Evolutionary conservation across 2,797 vertebrate species (phyloP), one percentile per base, ranked within the genome.

Genomic region (Brotula barbata): DNA sequence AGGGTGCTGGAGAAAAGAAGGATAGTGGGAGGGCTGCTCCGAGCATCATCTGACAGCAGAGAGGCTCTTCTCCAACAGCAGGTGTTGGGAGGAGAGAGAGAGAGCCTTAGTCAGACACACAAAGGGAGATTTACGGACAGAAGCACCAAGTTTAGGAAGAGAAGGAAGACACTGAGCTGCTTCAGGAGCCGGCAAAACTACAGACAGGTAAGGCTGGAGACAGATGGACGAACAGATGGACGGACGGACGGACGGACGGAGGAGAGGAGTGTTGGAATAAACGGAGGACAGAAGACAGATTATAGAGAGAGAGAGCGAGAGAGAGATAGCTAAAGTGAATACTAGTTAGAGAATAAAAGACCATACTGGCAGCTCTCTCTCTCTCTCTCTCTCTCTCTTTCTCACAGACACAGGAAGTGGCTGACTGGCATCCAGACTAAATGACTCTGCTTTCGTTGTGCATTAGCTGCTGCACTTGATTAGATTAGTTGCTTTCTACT

Each of bases 391-490:
- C 43, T 31, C 14, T 52, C 16, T 62, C 44, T 57, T 59, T 52
- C 21, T 47, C 22, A 21, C 57, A 60, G 54, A 22, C 42, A 25
- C 74, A 75, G 80, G 69, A 79, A 83, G 77, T 51, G 36, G 41
- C 64, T 33, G 75, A 77, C 75, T 78, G 76, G 63, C 71, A 62
- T 78, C 73, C 78, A 23, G 4, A 78, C 59, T 74, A 75, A 89
- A 81, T 58, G 41, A 77, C 62, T 83, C 70, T 83, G 77, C 83
- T 82, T 85, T 85, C 78, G 76, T 75, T 83, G 79, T 84, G 71
- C 83, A 89, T 89, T 87, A 88, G 81, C 82, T 62, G 73, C 75
- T 82, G 34, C 44, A 58, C 78, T 70, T 82, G 73, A 88, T 88
- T 75, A 78, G 76, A 89, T 89, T 74, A 84, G 76, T 71, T 69